Conservation (phyloP, 2,888 invertebrate species). For the Bugula neritina region DNA sequence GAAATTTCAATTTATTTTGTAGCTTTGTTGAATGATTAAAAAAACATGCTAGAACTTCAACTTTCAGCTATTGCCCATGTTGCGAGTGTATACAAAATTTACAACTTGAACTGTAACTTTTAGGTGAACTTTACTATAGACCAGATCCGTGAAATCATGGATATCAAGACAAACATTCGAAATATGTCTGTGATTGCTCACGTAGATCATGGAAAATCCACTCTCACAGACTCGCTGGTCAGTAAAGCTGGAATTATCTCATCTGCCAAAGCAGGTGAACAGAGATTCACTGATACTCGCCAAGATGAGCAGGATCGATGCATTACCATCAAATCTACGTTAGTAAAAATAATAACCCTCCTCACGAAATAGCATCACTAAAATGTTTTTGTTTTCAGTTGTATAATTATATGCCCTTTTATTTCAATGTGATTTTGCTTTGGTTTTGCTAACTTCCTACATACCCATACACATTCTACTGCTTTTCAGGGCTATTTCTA, state of each 20-base stretch:
- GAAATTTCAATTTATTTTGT: too few relatives aligned
- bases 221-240: constrained; percentile 96
- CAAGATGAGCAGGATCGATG: constrained; percentile 99
- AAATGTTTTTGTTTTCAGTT: too few relatives aligned
- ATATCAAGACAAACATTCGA: constrained; percentile 98
- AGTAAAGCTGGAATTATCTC: constrained; percentile 99
- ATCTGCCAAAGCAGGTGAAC: constrained; percentile 95
- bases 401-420: too few relatives aligned
- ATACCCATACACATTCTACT: too few relatives aligned
- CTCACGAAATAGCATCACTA: too few relatives aligned
- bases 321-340: constrained; percentile 99
- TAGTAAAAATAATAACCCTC: constrained; percentile 60
- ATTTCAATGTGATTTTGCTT: too few relatives aligned
- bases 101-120: too few relatives aligned
- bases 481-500: constrained; percentile 85
- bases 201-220: constrained; percentile 99
- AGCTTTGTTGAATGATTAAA: too few relatives aligned
- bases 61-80: too few relatives aligned
- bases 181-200: constrained; percentile 99
- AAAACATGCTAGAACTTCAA: too few relatives aligned
- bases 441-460: too few relatives aligned
- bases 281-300: constrained; percentile 96
- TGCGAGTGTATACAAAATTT: too few relatives aligned
- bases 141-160: constrained; percentile 99
- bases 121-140: constrained; percentile 99